Conservation (phyloP, 2,113 vertebrate genomes). For the Prionailurus viverrinus region DNA sequence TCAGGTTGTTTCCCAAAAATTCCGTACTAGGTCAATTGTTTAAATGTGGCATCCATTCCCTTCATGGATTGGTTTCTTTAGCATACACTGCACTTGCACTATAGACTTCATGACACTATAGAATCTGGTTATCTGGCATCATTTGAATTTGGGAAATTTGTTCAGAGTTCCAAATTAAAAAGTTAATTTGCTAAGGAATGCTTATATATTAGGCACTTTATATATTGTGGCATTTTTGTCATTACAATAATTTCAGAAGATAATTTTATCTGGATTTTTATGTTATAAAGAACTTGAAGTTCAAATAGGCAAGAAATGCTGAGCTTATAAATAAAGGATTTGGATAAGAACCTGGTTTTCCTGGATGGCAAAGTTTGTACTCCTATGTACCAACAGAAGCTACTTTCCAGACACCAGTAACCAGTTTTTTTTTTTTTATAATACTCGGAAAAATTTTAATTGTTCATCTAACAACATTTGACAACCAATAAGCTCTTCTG, state of each 20-base stretch:
- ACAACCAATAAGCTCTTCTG: no score
- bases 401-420: not conserved
- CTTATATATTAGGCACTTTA: not conserved
- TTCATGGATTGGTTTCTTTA: not conserved
- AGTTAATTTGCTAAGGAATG: not conserved
- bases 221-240: not conserved
- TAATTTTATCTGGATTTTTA: constrained; percentile 9
- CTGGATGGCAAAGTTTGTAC: not conserved
- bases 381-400: not conserved
- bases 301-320: not conserved
- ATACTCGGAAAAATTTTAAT: no score
- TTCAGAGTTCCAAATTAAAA: not conserved
- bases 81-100: not conserved
- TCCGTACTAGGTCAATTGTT: not conserved
- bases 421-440: not conserved
- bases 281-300: not conserved
- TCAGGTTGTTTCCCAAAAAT: not conserved
- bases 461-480: no score
- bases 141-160: not conserved
- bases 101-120: not conserved
- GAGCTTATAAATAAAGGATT: not conserved
- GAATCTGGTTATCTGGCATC: not conserved
- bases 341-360: constrained; percentile 6
- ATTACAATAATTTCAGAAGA: not conserved
- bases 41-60: not conserved